Conservation (phyloP, 2,888 invertebrate species). For the Aporophyla nigra region DNA sequence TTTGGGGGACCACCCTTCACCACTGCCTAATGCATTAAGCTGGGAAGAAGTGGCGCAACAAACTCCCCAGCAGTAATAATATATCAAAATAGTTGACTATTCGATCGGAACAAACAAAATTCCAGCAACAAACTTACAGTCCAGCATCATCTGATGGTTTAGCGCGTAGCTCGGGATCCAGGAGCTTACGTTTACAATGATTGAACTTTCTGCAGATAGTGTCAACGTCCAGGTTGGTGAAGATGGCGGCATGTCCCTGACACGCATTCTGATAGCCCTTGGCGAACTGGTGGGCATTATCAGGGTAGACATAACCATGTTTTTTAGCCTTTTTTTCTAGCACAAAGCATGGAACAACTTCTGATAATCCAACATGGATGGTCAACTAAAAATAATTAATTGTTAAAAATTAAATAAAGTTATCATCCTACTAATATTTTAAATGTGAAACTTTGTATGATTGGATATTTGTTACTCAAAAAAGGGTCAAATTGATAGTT, state of each 20-base stretch:
- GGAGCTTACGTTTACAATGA: conserved; percentile 59
- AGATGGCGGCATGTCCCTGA: conserved; percentile 74
- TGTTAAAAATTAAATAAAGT: too few species aligned
- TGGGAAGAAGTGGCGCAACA: too few species aligned
- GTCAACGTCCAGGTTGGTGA: conserved; percentile 88
- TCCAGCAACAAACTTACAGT: conserved; percentile 81
- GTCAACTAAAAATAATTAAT: conserved; percentile 91
- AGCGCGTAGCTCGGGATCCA: conserved; percentile 75
- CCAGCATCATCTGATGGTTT: conserved; percentile 92
- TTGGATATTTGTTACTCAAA: too few species aligned
- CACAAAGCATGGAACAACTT: conserved; percentile 90
- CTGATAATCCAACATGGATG: conserved; percentile 94
- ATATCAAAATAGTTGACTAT: too few species aligned
- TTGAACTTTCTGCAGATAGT: conserved; percentile 90
- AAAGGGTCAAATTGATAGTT: too few species aligned
- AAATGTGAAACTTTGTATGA: too few species aligned
- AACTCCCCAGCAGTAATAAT: too few species aligned
- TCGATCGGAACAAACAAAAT: too few species aligned
- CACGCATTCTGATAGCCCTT: conserved; percentile 80
- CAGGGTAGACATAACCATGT: not conserved
- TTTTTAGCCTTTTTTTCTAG: conserved; percentile 92
- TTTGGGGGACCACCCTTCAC: too few species aligned
- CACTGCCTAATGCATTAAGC: too few species aligned
- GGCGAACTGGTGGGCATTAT: not conserved
- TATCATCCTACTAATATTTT: too few species aligned